These are phyloP conservation scores for Sinelater perroti DNA, from an alignment of 2,888 invertebrate genomes.

Conservation along the genomic window DNA sequence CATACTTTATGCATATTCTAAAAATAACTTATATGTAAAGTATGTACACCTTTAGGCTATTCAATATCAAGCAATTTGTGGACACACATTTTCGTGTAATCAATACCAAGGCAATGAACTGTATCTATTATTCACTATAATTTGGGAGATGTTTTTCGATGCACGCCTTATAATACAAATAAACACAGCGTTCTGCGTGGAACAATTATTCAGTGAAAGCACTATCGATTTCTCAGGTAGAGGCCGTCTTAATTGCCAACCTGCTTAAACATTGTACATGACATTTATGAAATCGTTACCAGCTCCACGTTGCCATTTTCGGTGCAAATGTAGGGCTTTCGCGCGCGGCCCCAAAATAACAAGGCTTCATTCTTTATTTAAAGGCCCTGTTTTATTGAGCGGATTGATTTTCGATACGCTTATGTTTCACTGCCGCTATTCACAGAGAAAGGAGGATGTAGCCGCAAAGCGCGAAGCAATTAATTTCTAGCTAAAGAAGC, in stretches of 20 bases:
- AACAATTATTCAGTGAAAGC: no score
- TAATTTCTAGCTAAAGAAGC: not conserved
- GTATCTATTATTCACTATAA: not conserved
- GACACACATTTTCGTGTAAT: slow-evolving; percentile 1
- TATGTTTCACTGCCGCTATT: not conserved
- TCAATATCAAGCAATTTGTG: not conserved
- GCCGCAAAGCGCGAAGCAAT: not conserved
- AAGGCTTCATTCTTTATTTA: no score
- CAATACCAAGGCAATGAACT: slow-evolving; percentile 16
- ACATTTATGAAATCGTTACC: no score
- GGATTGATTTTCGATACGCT: not conserved
- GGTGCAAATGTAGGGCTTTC: no score
- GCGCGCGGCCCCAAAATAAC: no score
- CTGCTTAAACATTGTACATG: no score
- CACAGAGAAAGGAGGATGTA: not conserved
- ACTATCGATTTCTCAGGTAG: no score
- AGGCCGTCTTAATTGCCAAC: no score
- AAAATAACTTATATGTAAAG: no score
- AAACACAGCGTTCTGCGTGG: not conserved
- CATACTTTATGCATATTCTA: no score
- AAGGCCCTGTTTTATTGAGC: not conserved
- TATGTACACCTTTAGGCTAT: no score
- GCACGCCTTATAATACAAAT: not conserved
- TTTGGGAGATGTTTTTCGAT: not conserved
- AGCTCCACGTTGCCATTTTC: no score